phyloP scores from a whole-genome alignment of 2,888 invertebrate genomes.

The Caenorhabditis wallacei region DNA sequence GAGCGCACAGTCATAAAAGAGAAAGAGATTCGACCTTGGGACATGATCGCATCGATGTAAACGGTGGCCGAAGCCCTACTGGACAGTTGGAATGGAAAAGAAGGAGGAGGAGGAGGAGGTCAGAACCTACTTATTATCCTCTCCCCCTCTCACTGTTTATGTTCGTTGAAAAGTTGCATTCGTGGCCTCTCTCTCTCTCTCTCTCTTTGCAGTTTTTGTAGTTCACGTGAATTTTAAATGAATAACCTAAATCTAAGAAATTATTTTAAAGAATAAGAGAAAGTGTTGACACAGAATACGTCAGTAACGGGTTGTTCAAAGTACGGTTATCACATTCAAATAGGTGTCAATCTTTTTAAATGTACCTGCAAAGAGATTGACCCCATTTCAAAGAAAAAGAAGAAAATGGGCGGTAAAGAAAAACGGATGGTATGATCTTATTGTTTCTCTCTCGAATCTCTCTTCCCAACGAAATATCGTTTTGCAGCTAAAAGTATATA shows the following conservation, averaged over 20 bases:
- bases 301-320: constrained; percentile 6
- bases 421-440: constrained; percentile 21
- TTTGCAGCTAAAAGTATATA: constrained; percentile 34
- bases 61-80: constrained; percentile 25
- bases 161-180: constrained; percentile 39
- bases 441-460: neutral
- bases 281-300: neutral
- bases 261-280: constrained; percentile 25
- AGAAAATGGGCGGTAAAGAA: neutral
- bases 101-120: constrained; percentile 40
- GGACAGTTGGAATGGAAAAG: neutral
- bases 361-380: constrained; percentile 17
- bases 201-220: constrained; percentile 37
- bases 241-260: neutral
- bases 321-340: constrained; percentile 12
- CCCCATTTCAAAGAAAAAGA: constrained; percentile 22
- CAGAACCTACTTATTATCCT: constrained; percentile 52
- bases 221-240: constrained; percentile 32
- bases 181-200: constrained; percentile 2
- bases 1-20: constrained; percentile 48
- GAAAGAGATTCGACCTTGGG: constrained; percentile 45
- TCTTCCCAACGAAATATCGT: neutral
- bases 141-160: constrained; percentile 1
- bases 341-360: constrained; percentile 17
- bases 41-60: constrained; percentile 52